Evolutionary conservation across 2,888 invertebrate genomes (phyloP).

Genomic region (Conus canariensis): DNA sequence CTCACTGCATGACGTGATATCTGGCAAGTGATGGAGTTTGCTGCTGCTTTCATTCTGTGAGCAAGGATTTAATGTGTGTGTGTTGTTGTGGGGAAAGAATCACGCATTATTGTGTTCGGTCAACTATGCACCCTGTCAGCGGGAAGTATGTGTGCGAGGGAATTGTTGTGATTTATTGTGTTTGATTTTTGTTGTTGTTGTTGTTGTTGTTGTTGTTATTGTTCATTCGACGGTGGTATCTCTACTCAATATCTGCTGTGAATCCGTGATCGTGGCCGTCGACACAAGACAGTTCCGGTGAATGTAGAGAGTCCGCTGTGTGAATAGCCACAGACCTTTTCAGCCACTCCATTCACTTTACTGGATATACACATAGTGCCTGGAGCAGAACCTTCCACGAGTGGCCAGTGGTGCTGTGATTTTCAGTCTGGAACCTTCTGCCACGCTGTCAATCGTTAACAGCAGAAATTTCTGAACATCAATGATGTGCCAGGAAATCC

Average conservation of each 20-base stretch:
- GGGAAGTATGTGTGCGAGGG: background rate
- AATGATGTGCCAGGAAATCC: background rate
- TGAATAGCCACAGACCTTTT: too few species aligned
- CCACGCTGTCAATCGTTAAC: background rate
- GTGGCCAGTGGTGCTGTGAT: background rate
- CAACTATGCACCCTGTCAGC: background rate
- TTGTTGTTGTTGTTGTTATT: background rate
- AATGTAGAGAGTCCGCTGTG: too few species aligned
- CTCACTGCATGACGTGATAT: background rate
- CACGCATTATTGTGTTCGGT: background rate
- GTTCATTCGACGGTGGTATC: too few species aligned
- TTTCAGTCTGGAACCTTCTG: background rate
- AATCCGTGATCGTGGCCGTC: background rate
- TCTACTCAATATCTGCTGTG: background rate
- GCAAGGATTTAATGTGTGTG: background rate
- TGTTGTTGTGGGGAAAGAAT: background rate
- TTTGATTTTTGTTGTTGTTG: background rate
- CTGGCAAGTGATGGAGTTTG: background rate
- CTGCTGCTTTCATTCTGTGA: background rate
- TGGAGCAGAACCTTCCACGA: background rate
- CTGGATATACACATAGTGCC: too few species aligned
- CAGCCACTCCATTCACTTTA: too few species aligned
- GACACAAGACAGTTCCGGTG: too few species aligned
- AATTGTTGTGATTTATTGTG: background rate
- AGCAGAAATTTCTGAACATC: background rate